A percentile compares a stretch with the other conserved stretches of the same genome.
Conservation (phyloP, 1,140 invertebrate species). For the Tetramorium parvispinum region DNA sequence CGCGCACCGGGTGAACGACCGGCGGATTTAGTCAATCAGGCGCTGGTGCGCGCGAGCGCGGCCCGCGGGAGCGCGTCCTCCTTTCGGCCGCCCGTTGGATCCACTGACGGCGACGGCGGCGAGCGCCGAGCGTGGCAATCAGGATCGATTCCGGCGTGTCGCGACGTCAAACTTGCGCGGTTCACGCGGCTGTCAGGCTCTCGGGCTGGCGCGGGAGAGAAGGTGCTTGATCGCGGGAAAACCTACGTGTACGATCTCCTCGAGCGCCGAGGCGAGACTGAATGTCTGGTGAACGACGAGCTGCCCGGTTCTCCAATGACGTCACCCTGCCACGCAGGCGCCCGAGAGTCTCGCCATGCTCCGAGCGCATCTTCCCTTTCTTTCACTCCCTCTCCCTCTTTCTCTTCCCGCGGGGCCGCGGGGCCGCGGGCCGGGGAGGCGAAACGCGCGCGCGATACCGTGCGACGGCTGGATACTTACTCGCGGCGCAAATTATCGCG, state of each 20-base stretch:
- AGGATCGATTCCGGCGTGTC: neutral
- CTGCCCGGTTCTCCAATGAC: constrained; percentile 83
- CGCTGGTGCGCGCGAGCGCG: neutral
- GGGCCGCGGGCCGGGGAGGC: neutral
- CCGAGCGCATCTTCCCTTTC: constrained; percentile 61
- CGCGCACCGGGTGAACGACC: constrained; percentile 30
- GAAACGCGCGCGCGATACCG: constrained; percentile 32
- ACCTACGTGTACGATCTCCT: constrained; percentile 47
- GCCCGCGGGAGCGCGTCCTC: too few relatives aligned
- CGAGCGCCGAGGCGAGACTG: constrained; percentile 83
- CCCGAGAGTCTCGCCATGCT: constrained; percentile 76
- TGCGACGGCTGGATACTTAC: constrained; percentile 19
- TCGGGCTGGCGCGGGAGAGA: neutral
- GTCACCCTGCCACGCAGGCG: constrained; percentile 83
- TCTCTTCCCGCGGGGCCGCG: constrained; percentile 1
- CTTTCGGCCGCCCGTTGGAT: too few relatives aligned
- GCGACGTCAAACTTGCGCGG: constrained; percentile 12
- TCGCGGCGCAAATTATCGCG: constrained; percentile 49
- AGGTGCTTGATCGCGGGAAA: neutral
- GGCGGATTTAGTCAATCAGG: neutral
- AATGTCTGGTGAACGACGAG: constrained; percentile 79
- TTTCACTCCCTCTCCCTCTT: constrained; percentile 20
- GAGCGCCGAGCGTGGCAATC: neutral
- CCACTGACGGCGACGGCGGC: too few relatives aligned
- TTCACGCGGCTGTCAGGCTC: too few relatives aligned